Evolutionary conservation across 1,140 invertebrate genomes (phyloP), one percentile per base, ranked within the genome.

Genomic region (Cotesia chilonis): DNA sequence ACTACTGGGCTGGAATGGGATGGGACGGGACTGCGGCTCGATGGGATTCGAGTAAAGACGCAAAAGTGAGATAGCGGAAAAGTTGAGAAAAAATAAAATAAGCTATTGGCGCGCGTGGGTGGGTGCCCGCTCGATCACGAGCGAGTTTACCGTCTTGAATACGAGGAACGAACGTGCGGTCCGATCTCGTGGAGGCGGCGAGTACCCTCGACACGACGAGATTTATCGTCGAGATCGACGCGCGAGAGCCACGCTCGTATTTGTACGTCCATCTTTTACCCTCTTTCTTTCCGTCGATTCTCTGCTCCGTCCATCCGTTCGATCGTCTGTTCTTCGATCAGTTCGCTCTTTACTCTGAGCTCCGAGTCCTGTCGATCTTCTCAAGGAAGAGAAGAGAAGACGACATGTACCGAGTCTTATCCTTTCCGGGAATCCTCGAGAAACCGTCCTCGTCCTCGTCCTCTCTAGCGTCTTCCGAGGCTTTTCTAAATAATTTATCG

Each of bases 161-260:
- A 71, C 69, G 69, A 17, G 60, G 69, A 71, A 71, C 69, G 69
- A 64, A 71, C 69, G 59, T 71, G 69, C 59, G 69, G 69, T 71
- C 69, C 54, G 63, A 72, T 67, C 70, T 67, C 64, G 70, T 63
- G 64, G 55, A 72, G 70, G 70, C 64, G 69, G 69, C 47, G 69
- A 71, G 69, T 71, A 66, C 64, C 70, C 70, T 66, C 64, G 70
- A 72, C 64, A 72, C 70, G 38, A 67, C 70, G 64, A 72, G 70
- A 72, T 72, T 72, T 72, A 72, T 72, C 70, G 70, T 51, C n/a
- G 55, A 67, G 70, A 71, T 71, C 69, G 69, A 71, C 20, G 69
- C 20, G 60, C 17, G 36, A 64, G 69, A 41, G 59, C 57, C 17
- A 55, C 38, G 20, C 9, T 17, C 17, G 38, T 52, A 9, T 51